These are phyloP conservation scores for Folsomia manolachei DNA, from an alignment of 2,888 invertebrate genomes.

Conservation along the genomic window DNA sequence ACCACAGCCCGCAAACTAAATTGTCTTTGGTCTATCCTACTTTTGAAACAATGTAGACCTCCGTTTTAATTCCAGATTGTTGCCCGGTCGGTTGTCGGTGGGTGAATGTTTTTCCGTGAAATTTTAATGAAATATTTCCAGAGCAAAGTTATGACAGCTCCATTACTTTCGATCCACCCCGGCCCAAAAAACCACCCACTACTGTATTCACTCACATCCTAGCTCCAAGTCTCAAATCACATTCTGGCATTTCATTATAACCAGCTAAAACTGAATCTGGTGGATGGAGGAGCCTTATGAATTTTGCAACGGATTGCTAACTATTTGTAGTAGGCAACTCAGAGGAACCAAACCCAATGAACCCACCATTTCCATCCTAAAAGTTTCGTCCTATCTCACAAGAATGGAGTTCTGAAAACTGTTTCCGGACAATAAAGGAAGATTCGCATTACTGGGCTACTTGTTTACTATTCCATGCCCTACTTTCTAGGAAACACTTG, in stretches of 20 bases:
- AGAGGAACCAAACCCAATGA: neutral
- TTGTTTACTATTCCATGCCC: neutral
- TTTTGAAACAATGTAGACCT: neutral
- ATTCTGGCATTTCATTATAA: neutral
- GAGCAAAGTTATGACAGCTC: slow-evolving; percentile 16
- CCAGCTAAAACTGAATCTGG: neutral
- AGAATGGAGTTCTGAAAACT: neutral
- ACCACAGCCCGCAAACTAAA: too few species aligned
- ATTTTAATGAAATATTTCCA: slow-evolving; percentile 19
- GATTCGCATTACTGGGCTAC: neutral
- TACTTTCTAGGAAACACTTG: neutral
- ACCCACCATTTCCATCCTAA: neutral
- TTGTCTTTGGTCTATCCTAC: neutral
- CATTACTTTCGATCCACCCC: neutral
- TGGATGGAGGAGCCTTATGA: slow-evolving; percentile 9
- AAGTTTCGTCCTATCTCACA: neutral
- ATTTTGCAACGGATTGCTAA: slow-evolving; percentile 12
- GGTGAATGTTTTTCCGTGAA: neutral
- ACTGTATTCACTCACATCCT: neutral
- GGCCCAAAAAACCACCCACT: neutral
- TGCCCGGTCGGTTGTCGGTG: too few species aligned
- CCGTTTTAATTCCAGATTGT: neutral
- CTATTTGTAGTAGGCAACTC: neutral
- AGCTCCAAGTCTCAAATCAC: neutral
- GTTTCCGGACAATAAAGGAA: neutral